These are phyloP conservation scores for Heteromormyrus szaboi DNA, from an alignment of 2,797 vertebrate species.

Conservation along the genomic window DNA sequence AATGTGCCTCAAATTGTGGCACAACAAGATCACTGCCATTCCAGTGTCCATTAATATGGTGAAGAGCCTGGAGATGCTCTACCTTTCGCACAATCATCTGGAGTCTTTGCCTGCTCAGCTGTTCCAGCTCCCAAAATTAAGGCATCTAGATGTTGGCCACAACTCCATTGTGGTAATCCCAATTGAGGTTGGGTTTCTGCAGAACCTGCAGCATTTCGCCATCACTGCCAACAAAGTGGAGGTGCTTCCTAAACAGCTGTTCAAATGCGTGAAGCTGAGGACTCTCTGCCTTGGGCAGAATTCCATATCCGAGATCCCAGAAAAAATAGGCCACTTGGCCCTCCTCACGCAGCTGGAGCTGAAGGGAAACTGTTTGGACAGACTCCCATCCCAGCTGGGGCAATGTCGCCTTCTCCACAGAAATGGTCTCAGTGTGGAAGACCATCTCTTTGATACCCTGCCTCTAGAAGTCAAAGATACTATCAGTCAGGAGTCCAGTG, in stretches of 20 bases:
- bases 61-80: conserved; percentile 90
- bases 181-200: conserved; percentile 80
- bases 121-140: conserved; percentile 87
- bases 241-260: conserved; percentile 86
- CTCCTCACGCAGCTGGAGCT: conserved; percentile 90
- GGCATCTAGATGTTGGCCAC: conserved; percentile 88
- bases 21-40: conserved; percentile 95
- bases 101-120: conserved; percentile 82
- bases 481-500: conserved; percentile 81
- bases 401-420: conserved; percentile 83
- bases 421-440: conserved; percentile 84
- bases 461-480: conserved; percentile 88
- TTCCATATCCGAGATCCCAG: conserved; percentile 78
- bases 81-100: conserved; percentile 95
- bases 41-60: conserved; percentile 88
- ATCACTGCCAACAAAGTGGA: conserved; percentile 91
- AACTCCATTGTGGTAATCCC: conserved; percentile 83
- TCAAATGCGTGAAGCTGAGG: conserved; percentile 90
- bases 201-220: conserved; percentile 90
- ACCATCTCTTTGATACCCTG: conserved; percentile 92
- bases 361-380: conserved; percentile 94
- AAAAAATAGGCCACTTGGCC: conserved; percentile 78
- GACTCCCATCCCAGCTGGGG: conserved; percentile 79
- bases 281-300: conserved; percentile 89
- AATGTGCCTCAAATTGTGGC: conserved; percentile 93